These are phyloP conservation scores for Hemiprocne comata DNA, from an alignment of 2,113 vertebrate species.

Conservation along the genomic window DNA sequence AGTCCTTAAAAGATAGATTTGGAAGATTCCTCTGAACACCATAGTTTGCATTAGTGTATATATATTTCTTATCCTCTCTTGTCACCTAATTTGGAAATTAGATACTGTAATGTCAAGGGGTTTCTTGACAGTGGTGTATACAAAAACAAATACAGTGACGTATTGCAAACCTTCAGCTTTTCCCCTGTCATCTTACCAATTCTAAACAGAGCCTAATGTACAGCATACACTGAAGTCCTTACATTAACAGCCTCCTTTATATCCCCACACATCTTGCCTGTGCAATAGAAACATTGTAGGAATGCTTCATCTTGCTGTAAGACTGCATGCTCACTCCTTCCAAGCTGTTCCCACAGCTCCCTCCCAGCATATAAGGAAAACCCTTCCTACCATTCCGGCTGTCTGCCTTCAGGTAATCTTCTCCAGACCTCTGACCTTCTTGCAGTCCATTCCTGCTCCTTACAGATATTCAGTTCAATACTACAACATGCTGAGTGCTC, in stretches of 20 bases:
- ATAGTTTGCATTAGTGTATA: background rate
- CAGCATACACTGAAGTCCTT: background rate
- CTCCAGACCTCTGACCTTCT: slow-evolving; percentile 2
- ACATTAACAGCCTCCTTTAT: background rate
- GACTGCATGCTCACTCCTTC: background rate
- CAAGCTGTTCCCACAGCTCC: background rate
- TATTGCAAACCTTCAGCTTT: background rate
- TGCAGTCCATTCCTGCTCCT: slow-evolving; percentile 1
- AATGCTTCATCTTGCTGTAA: background rate
- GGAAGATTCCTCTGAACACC: background rate
- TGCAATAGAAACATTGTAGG: background rate
- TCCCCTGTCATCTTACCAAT: background rate
- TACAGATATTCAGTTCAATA: background rate
- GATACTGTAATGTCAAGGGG: background rate
- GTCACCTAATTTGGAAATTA: background rate
- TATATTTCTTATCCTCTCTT: background rate
- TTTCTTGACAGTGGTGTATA: background rate
- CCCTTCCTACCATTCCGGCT: slow-evolving; percentile 47
- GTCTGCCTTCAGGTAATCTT: slow-evolving; percentile 35
- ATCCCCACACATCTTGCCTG: background rate
- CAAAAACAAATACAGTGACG: background rate
- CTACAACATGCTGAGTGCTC: slow-evolving; percentile 22
- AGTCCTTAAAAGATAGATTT: background rate
- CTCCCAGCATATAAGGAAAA: slow-evolving; percentile 24
- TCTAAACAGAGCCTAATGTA: background rate